Evolutionary conservation across 2,113 vertebrate species (phyloP), one percentile per base, ranked within the genome.

Genomic region (Callaeas wilsoni): DNA sequence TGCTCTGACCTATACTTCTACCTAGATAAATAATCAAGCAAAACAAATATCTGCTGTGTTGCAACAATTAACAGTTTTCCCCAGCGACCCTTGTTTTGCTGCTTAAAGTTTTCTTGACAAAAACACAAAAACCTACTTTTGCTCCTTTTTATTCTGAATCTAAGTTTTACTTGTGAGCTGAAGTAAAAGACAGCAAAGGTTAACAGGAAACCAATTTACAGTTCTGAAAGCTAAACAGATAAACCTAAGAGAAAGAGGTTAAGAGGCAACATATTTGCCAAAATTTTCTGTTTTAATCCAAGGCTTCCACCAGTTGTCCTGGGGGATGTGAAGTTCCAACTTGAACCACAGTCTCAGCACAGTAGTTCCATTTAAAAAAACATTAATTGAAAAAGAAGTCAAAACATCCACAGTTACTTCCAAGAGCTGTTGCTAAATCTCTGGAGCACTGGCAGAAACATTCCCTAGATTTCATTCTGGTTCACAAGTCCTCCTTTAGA

Each of bases 351-450:
- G 41, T 16, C 86, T 81, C 44, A 29, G 83, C 1, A 13, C n/a
- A 75, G 57, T 16, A 79, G 41, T 32, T 94, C 37, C 52, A 94
- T 87, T 90, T 69, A 73, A 90, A 86, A 85, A 95, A 60, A 33
- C 47, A 93, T 92, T 89, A 94, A 95, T 87, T 71, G 49, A 75
- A 87, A 90, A 88, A 86, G 60, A 92, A 95, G 76, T 86, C 84
- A 90, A 93, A 91, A 95, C 68, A 93, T 70, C 52, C 70, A 23
- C 3, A 12, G 86, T 60, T 87, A 55, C 56, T 81, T 70, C 68
- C 87, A 90, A 87, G 80, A 93, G 73, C 73, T 96, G 76, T 17
- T 93, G 83, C 73, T 88, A 16, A 44, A 78, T 64, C 68, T 70
- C 59, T 5, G 32, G n/a, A 0, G 2, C 5, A 71, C 4, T 62